Base-by-base conservation (phyloP, 2,888 invertebrate genomes). In the Sceliomorpha sp. region DNA sequence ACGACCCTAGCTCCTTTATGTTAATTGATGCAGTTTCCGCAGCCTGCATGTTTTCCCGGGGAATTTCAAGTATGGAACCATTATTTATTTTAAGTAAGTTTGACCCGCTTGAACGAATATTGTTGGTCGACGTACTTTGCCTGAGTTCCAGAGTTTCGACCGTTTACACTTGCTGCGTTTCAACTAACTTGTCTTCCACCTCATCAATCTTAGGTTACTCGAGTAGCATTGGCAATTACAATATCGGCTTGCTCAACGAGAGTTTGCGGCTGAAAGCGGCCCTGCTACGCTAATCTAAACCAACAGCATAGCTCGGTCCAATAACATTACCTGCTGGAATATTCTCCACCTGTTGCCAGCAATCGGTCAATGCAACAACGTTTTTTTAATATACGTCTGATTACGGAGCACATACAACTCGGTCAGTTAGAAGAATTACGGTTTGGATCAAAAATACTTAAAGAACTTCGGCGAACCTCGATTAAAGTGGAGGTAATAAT, bases 161-260 rank as follows among this genome's bases (percentile, higher is more conserved):
- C 73, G 72, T 74, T 80, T 76, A 75, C 77, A 82, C 82, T 84
- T 82, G 77, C 76, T 74, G 78, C 76, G 79, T 80, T 78, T 72
- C 77, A 79, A 79, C 75, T 79, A 82, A 82, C 81, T 83, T 77
- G 72, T 75, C 82, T 83, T 84, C 81, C 84, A 80, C 82, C 82
- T 85, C 85, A 85, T 85, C 85, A 85, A 85, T 85, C 85, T 85
- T 84, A 80, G 82, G 80, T 83, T 80, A 82, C 84, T 83, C 81
- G 80, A 82, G 75, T 82, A 79, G 81, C 83, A 79, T 79, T 82
- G 80, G 81, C 83, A 87, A 86, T 86, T 87, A 85, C 85, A 86
- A 85, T 86, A 87, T 86, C 86, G 86, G 84, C 82, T 84, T 82
- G 85, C 83, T 81, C 80, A 73, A 82, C 81, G 80, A 79, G 78